Evolutionary conservation across 2,113 vertebrate species (phyloP).

Genomic region (Calidris pugnax): DNA sequence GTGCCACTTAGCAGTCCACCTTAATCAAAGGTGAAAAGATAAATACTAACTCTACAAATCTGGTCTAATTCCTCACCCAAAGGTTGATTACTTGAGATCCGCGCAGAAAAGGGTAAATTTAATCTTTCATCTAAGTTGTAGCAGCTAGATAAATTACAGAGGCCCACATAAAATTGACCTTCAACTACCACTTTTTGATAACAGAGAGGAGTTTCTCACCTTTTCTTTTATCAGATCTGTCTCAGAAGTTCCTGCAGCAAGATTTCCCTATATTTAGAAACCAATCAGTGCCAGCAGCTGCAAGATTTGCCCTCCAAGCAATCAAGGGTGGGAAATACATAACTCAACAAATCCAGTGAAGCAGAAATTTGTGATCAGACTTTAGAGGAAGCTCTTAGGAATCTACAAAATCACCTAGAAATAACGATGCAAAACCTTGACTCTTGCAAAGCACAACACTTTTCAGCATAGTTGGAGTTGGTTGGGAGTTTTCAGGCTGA

Average conservation of each 20-base stretch:
- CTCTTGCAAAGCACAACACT: not conserved
- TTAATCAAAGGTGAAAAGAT: not conserved
- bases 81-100: not conserved
- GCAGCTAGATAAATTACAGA: conserved; percentile 20
- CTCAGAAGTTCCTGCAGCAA: conserved; percentile 7
- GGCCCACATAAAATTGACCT: not conserved
- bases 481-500: not conserved
- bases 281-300: conserved; percentile 28
- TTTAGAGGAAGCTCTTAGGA: not conserved
- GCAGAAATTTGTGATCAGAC: conserved; percentile 23
- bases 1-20: not conserved
- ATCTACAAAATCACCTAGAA: not conserved
- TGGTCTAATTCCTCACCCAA: not conserved
- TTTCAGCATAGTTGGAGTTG: not conserved
- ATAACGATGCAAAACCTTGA: not conserved
- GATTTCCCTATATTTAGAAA: conserved; percentile 60
- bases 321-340: not conserved
- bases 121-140: not conserved
- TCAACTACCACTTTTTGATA: conserved; percentile 10
- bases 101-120: not conserved
- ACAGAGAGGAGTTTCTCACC: conserved; percentile 21
- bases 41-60: not conserved
- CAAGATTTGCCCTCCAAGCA: conserved; percentile 24
- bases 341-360: conserved; percentile 13
- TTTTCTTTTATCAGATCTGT: conserved; percentile 12